A percentile compares a stretch with the other conserved stretches of the same genome.
Evolutionary conservation across 2,797 vertebrate species (phyloP).

Genomic region (Hephaestus fuliginosus): DNA sequence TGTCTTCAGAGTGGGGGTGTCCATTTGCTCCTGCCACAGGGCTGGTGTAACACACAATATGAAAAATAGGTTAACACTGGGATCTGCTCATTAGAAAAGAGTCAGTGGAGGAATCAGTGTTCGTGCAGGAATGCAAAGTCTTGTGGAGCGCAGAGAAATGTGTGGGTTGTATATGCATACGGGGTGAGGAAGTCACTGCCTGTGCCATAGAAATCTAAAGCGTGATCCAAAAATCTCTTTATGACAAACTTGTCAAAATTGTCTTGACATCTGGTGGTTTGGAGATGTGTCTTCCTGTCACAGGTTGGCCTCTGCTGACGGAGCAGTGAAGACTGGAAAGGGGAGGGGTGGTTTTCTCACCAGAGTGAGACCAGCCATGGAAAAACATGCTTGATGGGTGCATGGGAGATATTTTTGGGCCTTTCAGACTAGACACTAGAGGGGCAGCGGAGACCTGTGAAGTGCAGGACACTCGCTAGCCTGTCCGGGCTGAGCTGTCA

Average conservation of each 20-base stretch:
- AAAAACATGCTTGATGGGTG: constrained; percentile 81
- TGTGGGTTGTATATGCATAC: constrained; percentile 30
- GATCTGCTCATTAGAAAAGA: neutral
- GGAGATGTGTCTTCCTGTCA: constrained; percentile 78
- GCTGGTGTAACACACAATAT: constrained; percentile 71
- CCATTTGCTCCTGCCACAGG: constrained; percentile 88
- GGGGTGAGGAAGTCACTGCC: constrained; percentile 31
- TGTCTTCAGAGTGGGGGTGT: constrained; percentile 84
- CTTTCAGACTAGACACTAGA: constrained; percentile 72
- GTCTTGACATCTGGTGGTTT: constrained; percentile 74
- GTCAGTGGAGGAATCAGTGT: neutral
- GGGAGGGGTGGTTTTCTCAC: constrained; percentile 78
- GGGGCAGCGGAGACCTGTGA: constrained; percentile 74
- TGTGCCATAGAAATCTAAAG: constrained; percentile 46
- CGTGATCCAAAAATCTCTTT: constrained; percentile 41
- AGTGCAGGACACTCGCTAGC: constrained; percentile 65
- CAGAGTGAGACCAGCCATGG: constrained; percentile 76
- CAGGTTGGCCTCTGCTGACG: constrained; percentile 76
- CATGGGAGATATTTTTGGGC: constrained; percentile 83
- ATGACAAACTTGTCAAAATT: constrained; percentile 69
- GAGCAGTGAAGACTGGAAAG: constrained; percentile 73
- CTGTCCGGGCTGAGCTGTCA: constrained; percentile 76
- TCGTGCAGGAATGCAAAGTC: constrained; percentile 13
- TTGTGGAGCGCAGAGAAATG: constrained; percentile 6
- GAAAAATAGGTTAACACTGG: constrained; percentile 32